Evolutionary conservation across 2,113 vertebrate genomes (phyloP), one percentile per base, ranked within the genome.

Genomic region (Calypte anna): DNA sequence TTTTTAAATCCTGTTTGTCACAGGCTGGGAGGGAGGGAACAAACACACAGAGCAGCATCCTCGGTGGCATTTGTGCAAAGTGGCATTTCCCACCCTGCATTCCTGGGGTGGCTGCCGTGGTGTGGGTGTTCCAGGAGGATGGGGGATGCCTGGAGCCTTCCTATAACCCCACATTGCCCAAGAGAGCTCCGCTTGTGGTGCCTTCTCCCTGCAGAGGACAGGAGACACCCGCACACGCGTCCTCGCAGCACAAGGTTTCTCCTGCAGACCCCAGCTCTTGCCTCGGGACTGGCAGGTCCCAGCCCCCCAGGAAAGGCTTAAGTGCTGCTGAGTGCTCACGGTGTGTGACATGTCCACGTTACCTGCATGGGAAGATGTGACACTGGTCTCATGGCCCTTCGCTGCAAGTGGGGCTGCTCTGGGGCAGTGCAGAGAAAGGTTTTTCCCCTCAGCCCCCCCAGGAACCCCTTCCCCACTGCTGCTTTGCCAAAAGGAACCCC

Each of bases 31-130:
- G 27, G 67, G 75, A 75, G 40, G 18, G 15, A 59, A 68, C 51
- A 30, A 11, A 54, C 14, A 12, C 0, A 2, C 54, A 59, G 33
- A 88, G 38, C 80, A 86, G 63, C 55, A 58, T 50, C 73, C 4
- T 1, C 0, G 0, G 59, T 31, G 68, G 28, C 62, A 79, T 51
- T 69, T 0, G 1, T 0, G 3, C 68, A 44, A 75, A 59, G 66
- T 3, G 6, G 31, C 70, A 64, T 15, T 20, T 67, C 24, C 44
- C 58, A 68, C 20, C 54, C 33, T 20, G 5, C 4, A 2, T 33
- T 74, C 48, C 57, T 8, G 1, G 1, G 9, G 31, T 43, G 70
- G 24, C 8, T n/a, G 17, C 38, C 11, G 2, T 7, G 27, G 15
- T 43, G 48, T 2, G 4, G 53, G 31, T 61, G 25, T 69, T 63